Evolutionary conservation across 1,140 invertebrate species (phyloP), one percentile per base, ranked within the genome.

Genomic region (Metaphire vulgaris): DNA sequence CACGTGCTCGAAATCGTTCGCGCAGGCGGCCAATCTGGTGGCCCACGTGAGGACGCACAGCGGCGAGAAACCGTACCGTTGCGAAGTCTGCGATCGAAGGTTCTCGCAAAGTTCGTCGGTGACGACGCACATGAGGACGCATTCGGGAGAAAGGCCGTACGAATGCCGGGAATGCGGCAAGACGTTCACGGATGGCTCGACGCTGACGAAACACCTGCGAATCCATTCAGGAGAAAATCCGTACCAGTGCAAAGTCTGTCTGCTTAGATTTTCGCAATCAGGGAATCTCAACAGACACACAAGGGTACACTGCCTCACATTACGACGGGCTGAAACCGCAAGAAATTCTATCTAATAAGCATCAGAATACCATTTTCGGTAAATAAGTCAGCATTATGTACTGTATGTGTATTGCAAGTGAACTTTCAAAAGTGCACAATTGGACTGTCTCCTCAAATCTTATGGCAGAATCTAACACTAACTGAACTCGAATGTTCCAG

Each of bases 211-310:
- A 86, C 96, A 98, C 87, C 87, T 97, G 67, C 88, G 95, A 81
- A 98, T 98, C 83, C 96, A 99, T 86, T 95, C 92, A 41, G 97
- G 97, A 64, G 86, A 87, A 76, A 93, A 95, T 82, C 94, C 97
- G 77, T 95, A 93, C 85, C 90, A 92, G 74, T 98, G 96, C 83
- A 90, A 93, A 74, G 89, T 96, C 15, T 98, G 95, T 86, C 88
- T 95, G 76, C 88, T 96, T 41, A 90, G 94, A 81, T 99, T 99
- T 86, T 97, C 95, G 6, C 97, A 99, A 84, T 98, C 95, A 69
- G 97, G 97, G 66, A 99, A 99, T 87, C 89, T 99, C 29, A 99
- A 99, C 88, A 90, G 97, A 82, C 97, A 99, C 86, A 99, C 99
- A 96, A 89, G 96, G 80, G 96, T 99, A 16, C 97, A 99, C 75